Conservation (phyloP, 2,888 invertebrate species). For the Epirrhoe tristata region DNA sequence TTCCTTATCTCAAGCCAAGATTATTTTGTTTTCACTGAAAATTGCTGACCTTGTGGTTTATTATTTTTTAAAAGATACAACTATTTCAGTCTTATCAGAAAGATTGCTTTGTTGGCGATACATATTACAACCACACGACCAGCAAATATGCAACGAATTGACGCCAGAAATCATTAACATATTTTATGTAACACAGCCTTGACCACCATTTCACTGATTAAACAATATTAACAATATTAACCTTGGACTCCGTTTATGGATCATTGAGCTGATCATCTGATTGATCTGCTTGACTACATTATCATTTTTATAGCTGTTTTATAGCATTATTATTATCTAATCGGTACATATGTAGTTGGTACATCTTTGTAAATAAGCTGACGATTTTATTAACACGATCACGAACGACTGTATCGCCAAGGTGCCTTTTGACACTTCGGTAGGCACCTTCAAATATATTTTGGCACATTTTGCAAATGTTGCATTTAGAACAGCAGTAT, state of each 20-base stretch:
- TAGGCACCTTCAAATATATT: no score
- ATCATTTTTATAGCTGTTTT: slow-evolving; percentile 3
- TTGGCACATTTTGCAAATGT: no score
- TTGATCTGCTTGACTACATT: slow-evolving; percentile 7
- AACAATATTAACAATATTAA: slow-evolving; percentile 13
- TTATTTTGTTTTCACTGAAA: neutral
- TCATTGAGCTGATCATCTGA: slow-evolving; percentile 7
- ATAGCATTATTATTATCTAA: neutral
- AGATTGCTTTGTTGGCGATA: neutral
- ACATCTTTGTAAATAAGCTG: neutral
- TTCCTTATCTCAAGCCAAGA: neutral
- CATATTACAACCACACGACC: slow-evolving; percentile 29
- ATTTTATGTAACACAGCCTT: slow-evolving; percentile 20
- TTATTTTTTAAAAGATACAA: neutral
- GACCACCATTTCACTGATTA: slow-evolving; percentile 28
- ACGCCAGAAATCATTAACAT: slow-evolving; percentile 26
- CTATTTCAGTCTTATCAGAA: slow-evolving; percentile 4
- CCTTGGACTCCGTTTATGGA: slow-evolving; percentile 13
- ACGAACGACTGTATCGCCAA: no score
- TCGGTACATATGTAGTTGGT: neutral
- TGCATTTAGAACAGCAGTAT: no score
- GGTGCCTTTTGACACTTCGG: no score
- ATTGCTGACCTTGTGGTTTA: neutral
- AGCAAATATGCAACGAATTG: slow-evolving; percentile 11
- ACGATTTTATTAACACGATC: no score